These are phyloP conservation scores for Aptenodytes forsteri DNA, from an alignment of 2,113 vertebrate genomes.

Conservation along the genomic window DNA sequence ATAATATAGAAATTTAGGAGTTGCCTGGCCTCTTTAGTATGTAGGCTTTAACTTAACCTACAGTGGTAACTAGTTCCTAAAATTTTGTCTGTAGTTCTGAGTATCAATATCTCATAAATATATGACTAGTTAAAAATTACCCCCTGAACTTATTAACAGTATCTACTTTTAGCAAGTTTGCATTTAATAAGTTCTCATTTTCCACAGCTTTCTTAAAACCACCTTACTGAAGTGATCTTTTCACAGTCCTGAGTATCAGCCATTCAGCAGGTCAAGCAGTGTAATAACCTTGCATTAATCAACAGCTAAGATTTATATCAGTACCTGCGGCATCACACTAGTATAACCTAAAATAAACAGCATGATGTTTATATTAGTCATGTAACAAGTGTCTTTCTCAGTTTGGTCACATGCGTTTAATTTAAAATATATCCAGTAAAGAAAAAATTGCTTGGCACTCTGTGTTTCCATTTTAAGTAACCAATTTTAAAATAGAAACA, in stretches of 20 bases:
- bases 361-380: constrained; percentile 52
- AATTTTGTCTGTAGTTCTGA: neutral
- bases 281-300: constrained; percentile 80
- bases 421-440: constrained; percentile 52
- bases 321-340: constrained; percentile 49
- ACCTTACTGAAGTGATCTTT: constrained; percentile 76
- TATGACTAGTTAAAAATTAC: neutral
- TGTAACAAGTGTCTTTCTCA: constrained; percentile 26
- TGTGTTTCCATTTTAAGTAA: constrained; percentile 67
- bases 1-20: neutral
- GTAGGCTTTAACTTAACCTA: neutral
- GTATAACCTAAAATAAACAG: constrained; percentile 66
- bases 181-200: constrained; percentile 76
- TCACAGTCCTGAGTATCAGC: constrained; percentile 74
- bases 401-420: constrained; percentile 32
- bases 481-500: constrained; percentile 55
- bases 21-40: neutral
- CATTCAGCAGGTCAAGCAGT: constrained; percentile 65
- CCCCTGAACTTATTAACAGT: constrained; percentile 5
- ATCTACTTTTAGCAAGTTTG: constrained; percentile 75
- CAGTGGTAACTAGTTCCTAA: neutral
- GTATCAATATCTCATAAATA: neutral
- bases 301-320: constrained; percentile 79
- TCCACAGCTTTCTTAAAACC: constrained; percentile 77
- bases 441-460: constrained; percentile 47